Evolutionary conservation across 2,113 vertebrate species (phyloP).

Genomic region (Psilopogon haemacephalus): DNA sequence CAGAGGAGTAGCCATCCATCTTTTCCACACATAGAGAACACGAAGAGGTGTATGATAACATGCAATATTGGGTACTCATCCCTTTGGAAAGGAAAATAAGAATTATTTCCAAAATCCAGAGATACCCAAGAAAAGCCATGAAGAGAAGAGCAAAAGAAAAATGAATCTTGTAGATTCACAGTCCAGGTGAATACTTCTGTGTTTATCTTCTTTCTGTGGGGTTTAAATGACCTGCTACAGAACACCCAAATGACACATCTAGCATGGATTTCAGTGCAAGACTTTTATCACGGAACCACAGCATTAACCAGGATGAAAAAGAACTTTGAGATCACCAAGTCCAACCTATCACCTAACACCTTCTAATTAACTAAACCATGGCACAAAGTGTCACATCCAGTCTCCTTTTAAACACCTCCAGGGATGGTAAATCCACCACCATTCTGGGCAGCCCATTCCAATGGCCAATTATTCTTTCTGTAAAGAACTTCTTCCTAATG

Average conservation of each 20-base stretch:
- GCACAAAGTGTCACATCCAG: too few relatives aligned
- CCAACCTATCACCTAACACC: too few relatives aligned
- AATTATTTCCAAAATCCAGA: neutral
- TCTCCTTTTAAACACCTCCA: too few relatives aligned
- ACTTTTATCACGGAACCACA: neutral
- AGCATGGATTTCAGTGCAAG: neutral
- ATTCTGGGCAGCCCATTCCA: too few relatives aligned
- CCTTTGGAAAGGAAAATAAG: neutral
- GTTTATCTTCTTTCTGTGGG: neutral
- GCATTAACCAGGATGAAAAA: too few relatives aligned
- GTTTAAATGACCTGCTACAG: neutral
- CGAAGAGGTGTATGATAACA: rapidly evolving
- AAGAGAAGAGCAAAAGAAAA: neutral
- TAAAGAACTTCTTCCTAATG: too few relatives aligned
- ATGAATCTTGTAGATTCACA: neutral
- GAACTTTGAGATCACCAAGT: too few relatives aligned
- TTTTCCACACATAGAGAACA: neutral
- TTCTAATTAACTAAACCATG: too few relatives aligned
- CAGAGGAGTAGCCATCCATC: neutral
- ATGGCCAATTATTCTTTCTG: too few relatives aligned
- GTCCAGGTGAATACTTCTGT: neutral
- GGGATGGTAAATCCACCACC: too few relatives aligned
- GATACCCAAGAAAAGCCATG: neutral
- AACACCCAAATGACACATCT: rapidly evolving
- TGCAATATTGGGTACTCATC: neutral